Percentiles rank a stretch among this genome's conserved stretches.
These are phyloP conservation scores for Ptyas mucosa DNA, from an alignment of 2,113 vertebrate species.

Conservation along the genomic window DNA sequence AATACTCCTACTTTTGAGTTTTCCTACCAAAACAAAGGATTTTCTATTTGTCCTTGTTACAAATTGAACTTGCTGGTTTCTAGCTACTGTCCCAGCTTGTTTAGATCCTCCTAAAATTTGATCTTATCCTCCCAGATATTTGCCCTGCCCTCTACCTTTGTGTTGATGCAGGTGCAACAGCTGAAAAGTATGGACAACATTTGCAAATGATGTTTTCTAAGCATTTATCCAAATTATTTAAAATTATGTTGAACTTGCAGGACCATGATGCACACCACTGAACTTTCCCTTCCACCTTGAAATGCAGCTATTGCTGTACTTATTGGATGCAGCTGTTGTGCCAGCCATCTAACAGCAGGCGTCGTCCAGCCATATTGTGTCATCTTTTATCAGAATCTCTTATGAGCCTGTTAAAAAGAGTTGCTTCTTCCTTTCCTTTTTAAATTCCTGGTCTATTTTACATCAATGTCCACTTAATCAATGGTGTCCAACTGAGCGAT, in stretches of 20 bases:
- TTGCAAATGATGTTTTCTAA: neutral
- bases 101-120: neutral
- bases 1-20: neutral
- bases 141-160: neutral
- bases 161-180: neutral
- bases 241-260: neutral
- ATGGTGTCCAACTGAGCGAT: neutral
- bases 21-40: neutral
- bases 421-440: neutral
- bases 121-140: neutral
- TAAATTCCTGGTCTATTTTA: neutral
- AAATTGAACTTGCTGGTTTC: neutral
- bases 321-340: neutral
- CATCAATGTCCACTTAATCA: neutral
- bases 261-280: neutral
- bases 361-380: neutral
- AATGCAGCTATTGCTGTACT: neutral
- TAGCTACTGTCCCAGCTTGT: neutral
- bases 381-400: neutral
- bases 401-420: neutral
- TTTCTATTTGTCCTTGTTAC: neutral
- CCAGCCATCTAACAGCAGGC: neutral
- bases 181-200: neutral
- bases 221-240: neutral
- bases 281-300: neutral